Evolutionary conservation across 2,113 vertebrate species (phyloP), one percentile per base, ranked within the genome.

Genomic region (Crotalus tigris): DNA sequence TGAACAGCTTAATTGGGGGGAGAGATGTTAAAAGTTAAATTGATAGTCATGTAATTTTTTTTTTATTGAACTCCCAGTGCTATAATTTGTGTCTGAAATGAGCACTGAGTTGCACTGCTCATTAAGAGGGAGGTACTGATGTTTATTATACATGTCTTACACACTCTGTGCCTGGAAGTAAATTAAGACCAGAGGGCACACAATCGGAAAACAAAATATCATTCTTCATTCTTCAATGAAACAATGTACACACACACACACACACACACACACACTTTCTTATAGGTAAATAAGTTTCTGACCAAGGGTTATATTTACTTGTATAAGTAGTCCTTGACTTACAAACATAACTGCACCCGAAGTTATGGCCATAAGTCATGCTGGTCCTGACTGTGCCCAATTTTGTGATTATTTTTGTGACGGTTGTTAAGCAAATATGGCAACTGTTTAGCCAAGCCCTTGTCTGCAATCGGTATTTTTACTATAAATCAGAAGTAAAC

Each of bases 21-120:
- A 94, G 1, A 29, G n/a, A 87, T 85, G n/a, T 21, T 75, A 57
- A 59, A 93, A 88, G 4, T 94, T 64, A 94, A 95, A 96, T 39
- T 2, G 0, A 1, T 58, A 11, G 44, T 44, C n/a, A 87, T 90
- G 87, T 59, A 92, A 64, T 0, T 13, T 39, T 92, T 92, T 91
- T 90, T 91, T 93, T 0, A 93, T 87, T 93, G 87, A n/a, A 11
- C 85, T 87, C 0, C 53, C 89, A 93, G 4, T 44, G 8, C n/a
- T 59, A 10, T 91, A 23, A 53, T 90, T 93, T 92, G 0, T 91
- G 17, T 1, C 2, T 61, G 29, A 64, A 23, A 12, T 51, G 85
- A 85, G 64, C 23, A 93, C 17, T 53, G 57, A 23, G 46, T 44
- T 61, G 19, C 64, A 29, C n/a, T 86, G 46, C 54, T 87, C 75